These are phyloP conservation scores for Xanthorhoe spadicearia DNA, from an alignment of 2,888 invertebrate genomes.

Conservation along the genomic window DNA sequence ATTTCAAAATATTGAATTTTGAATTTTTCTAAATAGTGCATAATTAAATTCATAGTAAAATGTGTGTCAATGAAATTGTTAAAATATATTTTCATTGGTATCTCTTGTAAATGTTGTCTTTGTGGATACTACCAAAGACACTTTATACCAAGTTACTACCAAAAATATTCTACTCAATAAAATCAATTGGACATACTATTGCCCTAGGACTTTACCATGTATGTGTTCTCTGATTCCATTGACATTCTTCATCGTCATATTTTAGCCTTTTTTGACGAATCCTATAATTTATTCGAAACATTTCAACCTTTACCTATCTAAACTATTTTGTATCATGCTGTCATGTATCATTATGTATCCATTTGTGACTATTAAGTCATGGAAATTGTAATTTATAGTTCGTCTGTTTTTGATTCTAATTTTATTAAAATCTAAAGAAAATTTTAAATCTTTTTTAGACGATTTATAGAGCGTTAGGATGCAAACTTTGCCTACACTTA, in stretches of 20 bases:
- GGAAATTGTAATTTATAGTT: not conserved
- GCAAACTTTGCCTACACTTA: too few species aligned
- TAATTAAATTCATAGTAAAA: not conserved
- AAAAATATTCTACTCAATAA: too few species aligned
- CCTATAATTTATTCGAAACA: conserved; percentile 30
- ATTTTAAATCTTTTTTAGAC: too few species aligned
- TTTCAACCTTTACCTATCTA: not conserved
- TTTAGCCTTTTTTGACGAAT: conserved; percentile 36
- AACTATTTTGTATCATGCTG: not conserved
- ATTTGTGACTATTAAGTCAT: not conserved
- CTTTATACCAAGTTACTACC: too few species aligned
- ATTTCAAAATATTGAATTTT: not conserved
- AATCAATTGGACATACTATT: conserved; percentile 7
- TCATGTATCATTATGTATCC: too few species aligned
- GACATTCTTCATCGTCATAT: conserved; percentile 32
- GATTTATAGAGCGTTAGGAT: too few species aligned
- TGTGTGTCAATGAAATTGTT: not conserved
- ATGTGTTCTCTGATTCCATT: conserved; percentile 19
- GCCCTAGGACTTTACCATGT: conserved; percentile 20
- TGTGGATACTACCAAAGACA: conserved; percentile 15
- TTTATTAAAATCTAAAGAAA: not conserved
- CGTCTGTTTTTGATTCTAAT: not conserved
- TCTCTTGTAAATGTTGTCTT: not conserved
- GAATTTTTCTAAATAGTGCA: not conserved
- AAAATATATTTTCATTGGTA: not conserved